phyloP scores from a whole-genome alignment of 2,888 invertebrate genomes.

The Platycnemis pennipes region DNA sequence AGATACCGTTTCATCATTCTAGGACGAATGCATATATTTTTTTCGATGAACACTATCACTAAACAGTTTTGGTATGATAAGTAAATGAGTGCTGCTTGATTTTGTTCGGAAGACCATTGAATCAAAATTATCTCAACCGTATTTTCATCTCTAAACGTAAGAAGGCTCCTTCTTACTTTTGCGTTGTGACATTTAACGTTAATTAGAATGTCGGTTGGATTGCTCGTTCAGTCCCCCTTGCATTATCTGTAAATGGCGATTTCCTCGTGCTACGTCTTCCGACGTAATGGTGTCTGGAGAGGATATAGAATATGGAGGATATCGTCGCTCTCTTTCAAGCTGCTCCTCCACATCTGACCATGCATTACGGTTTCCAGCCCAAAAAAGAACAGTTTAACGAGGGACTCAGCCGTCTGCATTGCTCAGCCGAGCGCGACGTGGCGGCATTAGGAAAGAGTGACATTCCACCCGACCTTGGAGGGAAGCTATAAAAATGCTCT shows the following conservation, averaged over 20 bases:
- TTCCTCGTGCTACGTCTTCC: not conserved
- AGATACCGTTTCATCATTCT: too few relatives aligned
- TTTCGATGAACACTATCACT: too few relatives aligned
- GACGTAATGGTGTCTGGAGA: not conserved
- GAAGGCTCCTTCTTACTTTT: too few relatives aligned
- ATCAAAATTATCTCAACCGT: too few relatives aligned
- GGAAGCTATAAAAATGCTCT: not conserved
- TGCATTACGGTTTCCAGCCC: not conserved
- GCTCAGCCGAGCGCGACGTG: not conserved
- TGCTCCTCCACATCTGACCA: not conserved
- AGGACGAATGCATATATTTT: too few relatives aligned
- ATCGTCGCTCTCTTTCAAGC: not conserved
- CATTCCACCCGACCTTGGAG: constrained; percentile 37
- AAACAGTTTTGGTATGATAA: too few relatives aligned
- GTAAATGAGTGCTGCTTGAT: too few relatives aligned
- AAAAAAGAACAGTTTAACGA: constrained; percentile 35
- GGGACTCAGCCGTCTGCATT: constrained; percentile 43
- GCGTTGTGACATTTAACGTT: too few relatives aligned
- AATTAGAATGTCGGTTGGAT: too few relatives aligned
- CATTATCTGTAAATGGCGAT: not conserved
- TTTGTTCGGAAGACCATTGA: too few relatives aligned
- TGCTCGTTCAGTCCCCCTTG: too few relatives aligned
- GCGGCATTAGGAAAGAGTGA: not conserved
- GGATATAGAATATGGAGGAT: not conserved
- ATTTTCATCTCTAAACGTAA: too few relatives aligned